phyloP scores from a whole-genome alignment of 2,797 vertebrate genomes.

The Pipistrellus pipistrellus region DNA sequence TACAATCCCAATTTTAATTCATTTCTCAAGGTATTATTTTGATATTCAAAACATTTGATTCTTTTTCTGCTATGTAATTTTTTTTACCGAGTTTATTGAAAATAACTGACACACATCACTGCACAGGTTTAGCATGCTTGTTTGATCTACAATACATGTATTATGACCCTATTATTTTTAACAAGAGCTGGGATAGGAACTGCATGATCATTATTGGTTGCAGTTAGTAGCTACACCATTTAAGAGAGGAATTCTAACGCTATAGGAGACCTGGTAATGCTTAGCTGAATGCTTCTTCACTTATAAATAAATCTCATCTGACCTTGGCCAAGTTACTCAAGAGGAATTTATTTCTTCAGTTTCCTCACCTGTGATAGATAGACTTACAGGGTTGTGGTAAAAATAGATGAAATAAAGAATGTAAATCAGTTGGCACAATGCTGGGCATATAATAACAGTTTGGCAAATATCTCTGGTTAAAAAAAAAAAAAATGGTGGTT shows the following conservation, averaged over 20 bases:
- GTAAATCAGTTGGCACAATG: not conserved
- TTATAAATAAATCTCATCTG: not conserved
- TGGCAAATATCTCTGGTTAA: not conserved
- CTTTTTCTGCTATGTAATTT: not conserved
- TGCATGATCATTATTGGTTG: not conserved
- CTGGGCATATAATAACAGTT: not conserved
- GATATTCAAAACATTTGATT: not conserved
- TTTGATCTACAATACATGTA: not conserved
- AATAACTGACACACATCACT: not conserved
- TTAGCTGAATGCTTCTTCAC: not conserved
- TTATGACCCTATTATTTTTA: conserved; percentile 48
- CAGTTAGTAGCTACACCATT: conserved; percentile 2
- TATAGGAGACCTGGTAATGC: not conserved
- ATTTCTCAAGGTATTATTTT: not conserved
- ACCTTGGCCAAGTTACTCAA: not conserved
- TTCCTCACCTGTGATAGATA: not conserved
- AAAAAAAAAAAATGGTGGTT: not conserved
- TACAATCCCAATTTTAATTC: not conserved
- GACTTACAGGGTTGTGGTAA: not conserved
- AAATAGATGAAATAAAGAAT: not conserved
- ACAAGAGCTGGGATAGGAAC: not conserved
- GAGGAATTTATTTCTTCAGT: not conserved
- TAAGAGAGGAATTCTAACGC: not conserved
- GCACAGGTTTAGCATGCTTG: not conserved
- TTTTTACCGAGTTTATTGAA: not conserved